These are phyloP conservation scores for Actias luna DNA, from an alignment of 2,888 invertebrate genomes.

Conservation along the genomic window DNA sequence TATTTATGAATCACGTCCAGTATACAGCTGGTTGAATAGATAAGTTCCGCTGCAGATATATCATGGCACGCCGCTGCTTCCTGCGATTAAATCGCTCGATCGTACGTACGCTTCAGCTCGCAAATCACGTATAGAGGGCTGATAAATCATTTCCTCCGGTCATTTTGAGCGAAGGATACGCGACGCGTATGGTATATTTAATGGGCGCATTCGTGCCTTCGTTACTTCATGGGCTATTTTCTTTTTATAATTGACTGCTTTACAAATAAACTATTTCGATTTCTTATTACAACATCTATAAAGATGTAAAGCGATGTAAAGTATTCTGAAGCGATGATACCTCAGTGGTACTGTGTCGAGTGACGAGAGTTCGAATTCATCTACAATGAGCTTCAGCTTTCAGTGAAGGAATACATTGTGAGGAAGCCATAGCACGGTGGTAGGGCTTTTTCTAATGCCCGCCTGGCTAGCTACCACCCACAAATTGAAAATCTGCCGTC, in stretches of 20 bases:
- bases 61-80: slow-evolving; percentile 55
- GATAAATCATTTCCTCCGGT: slow-evolving; percentile 72
- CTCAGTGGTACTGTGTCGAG: no score
- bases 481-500: no score
- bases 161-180: slow-evolving; percentile 17
- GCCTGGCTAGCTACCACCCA: no score
- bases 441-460: no score
- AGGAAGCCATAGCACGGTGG: no score
- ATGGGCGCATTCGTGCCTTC: not conserved
- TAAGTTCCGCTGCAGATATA: slow-evolving; percentile 72
- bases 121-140: slow-evolving; percentile 67
- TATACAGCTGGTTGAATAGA: slow-evolving; percentile 72
- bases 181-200: not conserved
- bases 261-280: not conserved
- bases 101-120: slow-evolving; percentile 45
- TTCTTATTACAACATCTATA: no score
- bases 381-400: no score
- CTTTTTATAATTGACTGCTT: not conserved
- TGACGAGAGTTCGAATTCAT: no score
- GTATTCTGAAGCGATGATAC: no score
- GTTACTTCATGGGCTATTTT: not conserved
- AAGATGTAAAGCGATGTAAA: no score
- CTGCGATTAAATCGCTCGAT: slow-evolving; percentile 70
- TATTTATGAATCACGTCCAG: slow-evolving; percentile 61
- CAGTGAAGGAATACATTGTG: no score